Conservation (phyloP, 2,797 vertebrate genomes). For the Knipowitschia caucasica region DNA sequence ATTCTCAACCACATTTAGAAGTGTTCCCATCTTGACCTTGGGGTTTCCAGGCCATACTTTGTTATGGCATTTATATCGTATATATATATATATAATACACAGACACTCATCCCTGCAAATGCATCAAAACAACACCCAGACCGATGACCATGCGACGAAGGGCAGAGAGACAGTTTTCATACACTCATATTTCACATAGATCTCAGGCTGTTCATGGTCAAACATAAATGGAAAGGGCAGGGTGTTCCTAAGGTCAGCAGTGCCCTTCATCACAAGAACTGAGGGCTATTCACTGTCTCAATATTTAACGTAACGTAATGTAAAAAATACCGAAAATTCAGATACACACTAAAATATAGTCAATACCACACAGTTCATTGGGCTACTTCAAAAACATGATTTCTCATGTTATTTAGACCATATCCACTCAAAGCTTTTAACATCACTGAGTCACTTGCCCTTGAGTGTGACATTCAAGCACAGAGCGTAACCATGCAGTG, state of each 20-base stretch:
- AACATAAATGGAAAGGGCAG: conserved; percentile 34
- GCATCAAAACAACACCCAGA: neutral
- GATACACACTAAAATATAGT: conserved; percentile 7
- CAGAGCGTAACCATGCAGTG: neutral
- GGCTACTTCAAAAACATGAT: neutral
- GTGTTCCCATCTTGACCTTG: too few species aligned
- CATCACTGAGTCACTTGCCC: conserved; percentile 7
- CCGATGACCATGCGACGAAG: neutral
- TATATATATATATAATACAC: too few species aligned
- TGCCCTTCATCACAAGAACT: conserved; percentile 36
- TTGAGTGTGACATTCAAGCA: conserved; percentile 20
- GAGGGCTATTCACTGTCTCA: neutral
- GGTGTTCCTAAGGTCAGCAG: conserved; percentile 33
- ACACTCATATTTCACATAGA: conserved; percentile 13
- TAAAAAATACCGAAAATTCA: neutral
- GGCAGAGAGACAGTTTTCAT: conserved; percentile 15
- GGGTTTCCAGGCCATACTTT: too few species aligned
- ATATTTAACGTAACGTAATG: neutral
- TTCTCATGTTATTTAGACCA: conserved; percentile 9
- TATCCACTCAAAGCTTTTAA: neutral
- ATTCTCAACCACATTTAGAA: too few species aligned
- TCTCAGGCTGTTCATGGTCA: conserved; percentile 1
- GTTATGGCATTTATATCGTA: too few species aligned
- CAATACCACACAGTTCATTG: conserved; percentile 14
- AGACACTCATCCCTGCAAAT: neutral